These are phyloP conservation scores for Rhabdophis nuchalis DNA, from an alignment of 2,797 vertebrate species.

Conservation along the genomic window DNA sequence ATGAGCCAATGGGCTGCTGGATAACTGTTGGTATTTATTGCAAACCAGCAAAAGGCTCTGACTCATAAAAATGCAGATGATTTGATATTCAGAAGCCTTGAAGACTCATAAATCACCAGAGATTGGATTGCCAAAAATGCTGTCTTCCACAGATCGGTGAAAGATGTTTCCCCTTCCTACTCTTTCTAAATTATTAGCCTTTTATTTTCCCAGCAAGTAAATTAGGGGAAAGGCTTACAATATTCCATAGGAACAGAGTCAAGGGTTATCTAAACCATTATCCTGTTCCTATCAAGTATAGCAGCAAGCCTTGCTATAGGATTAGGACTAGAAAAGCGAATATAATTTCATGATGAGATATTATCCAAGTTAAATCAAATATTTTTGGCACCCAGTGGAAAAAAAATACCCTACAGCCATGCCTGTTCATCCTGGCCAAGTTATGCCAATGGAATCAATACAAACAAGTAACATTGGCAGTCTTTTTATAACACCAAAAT, in stretches of 20 bases:
- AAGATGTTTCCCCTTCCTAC: background rate
- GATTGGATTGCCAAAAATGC: background rate
- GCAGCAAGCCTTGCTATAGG: background rate
- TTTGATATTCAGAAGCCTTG: background rate
- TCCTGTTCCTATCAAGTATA: background rate
- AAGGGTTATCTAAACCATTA: background rate
- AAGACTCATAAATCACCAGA: accelerated
- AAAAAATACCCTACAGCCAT: background rate
- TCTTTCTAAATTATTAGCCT: background rate
- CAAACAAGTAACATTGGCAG: background rate
- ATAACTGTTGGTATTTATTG: slow-evolving; percentile 17
- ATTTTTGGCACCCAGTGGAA: background rate
- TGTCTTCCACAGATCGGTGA: background rate
- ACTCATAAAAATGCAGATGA: background rate
- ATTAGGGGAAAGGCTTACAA: background rate
- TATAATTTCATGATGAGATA: background rate
- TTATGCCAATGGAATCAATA: background rate
- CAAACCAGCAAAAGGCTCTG: background rate
- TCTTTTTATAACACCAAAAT: background rate
- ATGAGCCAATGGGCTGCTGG: slow-evolving; percentile 11
- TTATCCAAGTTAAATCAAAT: background rate
- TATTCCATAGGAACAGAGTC: background rate
- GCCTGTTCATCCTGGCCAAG: background rate
- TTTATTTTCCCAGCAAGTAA: background rate
- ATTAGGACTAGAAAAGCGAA: background rate